Base-by-base conservation (phyloP, 2,888 invertebrate genomes). In the Caenorhabditis sp. region DNA sequence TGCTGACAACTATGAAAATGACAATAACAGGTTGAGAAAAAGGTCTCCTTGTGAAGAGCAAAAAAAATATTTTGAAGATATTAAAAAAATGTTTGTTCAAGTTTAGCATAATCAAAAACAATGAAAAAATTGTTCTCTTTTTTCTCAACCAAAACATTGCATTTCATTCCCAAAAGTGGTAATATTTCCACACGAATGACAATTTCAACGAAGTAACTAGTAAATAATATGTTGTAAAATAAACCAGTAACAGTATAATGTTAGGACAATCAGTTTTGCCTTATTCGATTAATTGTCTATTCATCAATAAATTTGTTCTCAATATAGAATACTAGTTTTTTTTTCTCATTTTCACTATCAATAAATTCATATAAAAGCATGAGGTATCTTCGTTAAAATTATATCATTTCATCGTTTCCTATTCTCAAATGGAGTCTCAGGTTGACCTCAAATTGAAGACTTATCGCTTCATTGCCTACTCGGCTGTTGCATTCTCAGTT, bases 391-490 rank as follows among this genome's bases (percentile, higher is more conserved):
- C 21, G 21, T 4, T n/a, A 31, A 10, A 31, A 31, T 31, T 31
- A 31, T 31, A 31, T 31, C 31, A 31, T 31, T 31, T 31, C 31
- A 31, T 31, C 31, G 31, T 31, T 31, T 31, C 31, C 26, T 26
- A 23, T 7, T 59, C 21, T 12, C 12, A 43, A 21, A 71, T 71
- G 70, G 70, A 71, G 20, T 67, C 67, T 7, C 58, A 57, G 8
- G 12, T 67, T 0, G 67, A 71, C 36, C 26, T 63, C 12, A 60
- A 60, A 43, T 23, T 67, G 17, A 56, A 57, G 20, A 31, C 52
- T n/a, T 61, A 64, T 36, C 25, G 59, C 43, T 58, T 67, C 14
- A 57, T 72, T 38, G 71, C 67, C 8, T 71, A 67, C 26, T 60
- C 67, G 12, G 63, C 67, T 10, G 67, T 67, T n/a, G 58, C 38